A percentile compares a stretch with the other conserved stretches of the same genome.
Evolutionary conservation across 2,888 invertebrate genomes (phyloP).

Genomic region (Criorhina ranunculi): DNA sequence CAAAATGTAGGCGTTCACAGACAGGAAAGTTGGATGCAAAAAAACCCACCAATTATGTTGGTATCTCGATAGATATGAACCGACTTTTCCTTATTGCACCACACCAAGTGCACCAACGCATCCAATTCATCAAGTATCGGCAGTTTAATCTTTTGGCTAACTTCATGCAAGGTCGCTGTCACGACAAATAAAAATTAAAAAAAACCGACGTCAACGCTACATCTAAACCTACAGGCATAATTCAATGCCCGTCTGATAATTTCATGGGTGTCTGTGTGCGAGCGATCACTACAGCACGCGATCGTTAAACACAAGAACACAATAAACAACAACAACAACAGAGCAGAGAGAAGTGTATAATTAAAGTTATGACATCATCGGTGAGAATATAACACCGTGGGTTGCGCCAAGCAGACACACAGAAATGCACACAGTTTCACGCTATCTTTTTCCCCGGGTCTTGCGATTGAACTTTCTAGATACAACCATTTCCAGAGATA

Average conservation of each 20-base stretch:
- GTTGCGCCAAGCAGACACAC: constrained; percentile 18
- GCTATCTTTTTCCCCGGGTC: constrained; percentile 19
- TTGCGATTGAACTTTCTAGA: constrained; percentile 37
- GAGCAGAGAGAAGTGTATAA: constrained; percentile 33
- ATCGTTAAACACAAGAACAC: constrained; percentile 30
- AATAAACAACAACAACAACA: constrained; percentile 21
- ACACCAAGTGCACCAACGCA: constrained; percentile 51
- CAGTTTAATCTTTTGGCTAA: constrained; percentile 55
- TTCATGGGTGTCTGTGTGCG: constrained; percentile 65
- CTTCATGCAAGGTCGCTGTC: constrained; percentile 69
- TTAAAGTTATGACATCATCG: constrained; percentile 67
- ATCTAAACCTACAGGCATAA: constrained; percentile 23
- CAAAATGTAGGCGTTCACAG: no score
- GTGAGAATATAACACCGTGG: constrained; percentile 62
- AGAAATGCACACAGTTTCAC: constrained; percentile 21
- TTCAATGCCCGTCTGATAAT: constrained; percentile 29
- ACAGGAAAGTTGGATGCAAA: constrained; percentile 18
- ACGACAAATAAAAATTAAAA: constrained; percentile 17
- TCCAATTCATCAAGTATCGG: constrained; percentile 57
- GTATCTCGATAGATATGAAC: no score
- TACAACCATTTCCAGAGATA: constrained; percentile 24
- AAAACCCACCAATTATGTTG: constrained; percentile 5
- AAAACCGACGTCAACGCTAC: constrained; percentile 35
- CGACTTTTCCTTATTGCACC: not conserved
- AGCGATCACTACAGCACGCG: constrained; percentile 65